Base-by-base conservation (phyloP, 2,797 vertebrate genomes). In the Tragopan temminckii region DNA sequence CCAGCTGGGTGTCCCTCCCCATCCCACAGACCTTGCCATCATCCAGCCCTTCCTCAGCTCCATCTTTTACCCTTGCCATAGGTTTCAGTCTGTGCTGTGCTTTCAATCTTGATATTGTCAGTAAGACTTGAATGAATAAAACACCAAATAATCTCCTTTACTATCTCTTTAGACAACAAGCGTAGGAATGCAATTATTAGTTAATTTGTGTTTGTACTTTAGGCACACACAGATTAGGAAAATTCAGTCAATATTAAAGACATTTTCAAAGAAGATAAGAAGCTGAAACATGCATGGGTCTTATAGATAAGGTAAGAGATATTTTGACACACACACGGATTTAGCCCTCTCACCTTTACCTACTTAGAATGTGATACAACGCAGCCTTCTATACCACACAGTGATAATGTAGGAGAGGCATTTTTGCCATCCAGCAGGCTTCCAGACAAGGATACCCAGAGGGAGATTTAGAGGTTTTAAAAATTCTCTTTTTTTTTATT, bases 351-450 rank as follows among this genome's bases (percentile, higher is more conserved):
- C 62, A 42, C 50, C 52, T 35, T 27, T 29, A 20, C 70, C 74
- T 12, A 1, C 45, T 86, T 85, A 80, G 72, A 48, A 63, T 1
- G 20, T 7, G 75, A 36, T 35, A 64, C 53, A 68, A 77, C 78
- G 64, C 18, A 53, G 36, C 45, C n/a, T 57, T 5, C 62, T 66
- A 52, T 21, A 59, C 20, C 21, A 25, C 74, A 62, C 33, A 36
- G 35, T 0, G 1, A 45, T 8, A 23, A 6, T 1, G 1, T 2
- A 7, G 48, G 23, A 42, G 33, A 25, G 23, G 17, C 40, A 11
- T 9, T 24, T 63, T 16, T 36, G 27, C 55, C 57, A 57, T 40
- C 80, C 84, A 42, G 7, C 14, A 88, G 79, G 84, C 79, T 79
- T 77, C 94, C 85, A 55, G 62, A 45, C 35, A 42, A 55, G 31